Evolutionary conservation across 2,113 vertebrate species (phyloP).

Genomic region (Protobothrops mucrosquamatus): DNA sequence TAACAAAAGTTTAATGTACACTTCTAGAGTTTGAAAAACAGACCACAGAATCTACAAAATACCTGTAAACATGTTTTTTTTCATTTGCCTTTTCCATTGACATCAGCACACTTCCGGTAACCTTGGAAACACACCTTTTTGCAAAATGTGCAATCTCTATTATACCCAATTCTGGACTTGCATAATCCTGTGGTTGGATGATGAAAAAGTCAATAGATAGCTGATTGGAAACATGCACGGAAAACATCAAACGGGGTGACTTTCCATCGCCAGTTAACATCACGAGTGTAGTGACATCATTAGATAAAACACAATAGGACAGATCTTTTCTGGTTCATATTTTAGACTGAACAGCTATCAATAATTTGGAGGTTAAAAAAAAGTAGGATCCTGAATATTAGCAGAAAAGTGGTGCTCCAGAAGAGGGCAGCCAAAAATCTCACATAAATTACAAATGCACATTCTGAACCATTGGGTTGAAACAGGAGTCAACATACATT

Average conservation of each 20-base stretch:
- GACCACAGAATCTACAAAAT: background rate
- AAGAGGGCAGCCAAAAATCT: too few species aligned
- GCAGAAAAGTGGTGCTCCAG: too few species aligned
- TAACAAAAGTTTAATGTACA: background rate
- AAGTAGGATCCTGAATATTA: background rate
- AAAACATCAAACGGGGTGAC: background rate
- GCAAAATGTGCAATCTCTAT: background rate
- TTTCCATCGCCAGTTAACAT: background rate
- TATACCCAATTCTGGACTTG: background rate
- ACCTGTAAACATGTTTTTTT: background rate
- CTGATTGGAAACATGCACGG: background rate
- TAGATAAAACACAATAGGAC: background rate
- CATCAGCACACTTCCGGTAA: background rate
- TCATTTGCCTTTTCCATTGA: background rate
- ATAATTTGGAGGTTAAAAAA: background rate
- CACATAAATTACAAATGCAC: too few species aligned
- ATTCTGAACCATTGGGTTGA: background rate
- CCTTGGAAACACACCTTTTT: background rate
- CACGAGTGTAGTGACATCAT: background rate
- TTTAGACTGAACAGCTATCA: background rate
- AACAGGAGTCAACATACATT: background rate
- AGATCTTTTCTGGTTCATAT: background rate
- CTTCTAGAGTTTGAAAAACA: background rate
- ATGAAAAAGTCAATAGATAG: background rate
- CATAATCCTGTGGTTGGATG: background rate